Percentiles rank a stretch among this genome's conserved stretches.
Evolutionary conservation across 2,797 vertebrate species (phyloP).

Genomic region (Bufotes viridis): DNA sequence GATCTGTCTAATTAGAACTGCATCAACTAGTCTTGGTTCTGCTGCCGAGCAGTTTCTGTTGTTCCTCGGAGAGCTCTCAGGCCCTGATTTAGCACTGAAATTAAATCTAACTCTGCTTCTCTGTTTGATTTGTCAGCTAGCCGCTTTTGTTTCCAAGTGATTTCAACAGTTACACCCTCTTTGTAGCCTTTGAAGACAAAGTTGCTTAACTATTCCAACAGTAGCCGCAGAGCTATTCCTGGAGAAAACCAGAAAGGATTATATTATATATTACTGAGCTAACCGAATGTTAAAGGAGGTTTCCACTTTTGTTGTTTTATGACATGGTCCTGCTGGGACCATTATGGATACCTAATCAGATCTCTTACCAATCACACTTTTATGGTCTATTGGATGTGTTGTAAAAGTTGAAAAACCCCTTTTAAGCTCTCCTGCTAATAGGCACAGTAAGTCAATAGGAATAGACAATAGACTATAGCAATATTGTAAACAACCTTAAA

Average conservation of each 20-base stretch:
- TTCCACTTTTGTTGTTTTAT: background rate
- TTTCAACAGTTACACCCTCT: conserved; percentile 22
- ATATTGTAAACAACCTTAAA: too few relatives aligned
- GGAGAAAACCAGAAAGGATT: background rate
- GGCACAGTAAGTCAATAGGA: too few relatives aligned
- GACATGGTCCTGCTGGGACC: too few relatives aligned
- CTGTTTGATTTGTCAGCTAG: conserved; percentile 31
- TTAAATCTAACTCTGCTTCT: conserved; percentile 67
- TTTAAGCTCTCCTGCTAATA: too few relatives aligned
- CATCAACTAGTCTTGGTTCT: conserved; percentile 65
- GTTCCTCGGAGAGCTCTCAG: conserved; percentile 67
- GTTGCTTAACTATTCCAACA: background rate
- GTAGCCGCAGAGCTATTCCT: background rate
- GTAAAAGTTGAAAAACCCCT: too few relatives aligned
- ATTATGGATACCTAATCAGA: background rate
- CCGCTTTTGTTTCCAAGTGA: conserved; percentile 44
- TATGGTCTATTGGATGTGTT: too few relatives aligned
- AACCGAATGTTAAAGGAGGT: background rate
- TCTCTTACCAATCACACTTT: background rate
- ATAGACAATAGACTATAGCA: too few relatives aligned
- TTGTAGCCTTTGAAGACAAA: conserved; percentile 8
- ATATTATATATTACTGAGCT: too few relatives aligned
- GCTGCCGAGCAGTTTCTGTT: conserved; percentile 66
- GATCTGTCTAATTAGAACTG: conserved; percentile 72
- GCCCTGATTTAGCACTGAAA: conserved; percentile 70